Conservation (phyloP, 2,797 vertebrate genomes). For the Paguma larvata region DNA sequence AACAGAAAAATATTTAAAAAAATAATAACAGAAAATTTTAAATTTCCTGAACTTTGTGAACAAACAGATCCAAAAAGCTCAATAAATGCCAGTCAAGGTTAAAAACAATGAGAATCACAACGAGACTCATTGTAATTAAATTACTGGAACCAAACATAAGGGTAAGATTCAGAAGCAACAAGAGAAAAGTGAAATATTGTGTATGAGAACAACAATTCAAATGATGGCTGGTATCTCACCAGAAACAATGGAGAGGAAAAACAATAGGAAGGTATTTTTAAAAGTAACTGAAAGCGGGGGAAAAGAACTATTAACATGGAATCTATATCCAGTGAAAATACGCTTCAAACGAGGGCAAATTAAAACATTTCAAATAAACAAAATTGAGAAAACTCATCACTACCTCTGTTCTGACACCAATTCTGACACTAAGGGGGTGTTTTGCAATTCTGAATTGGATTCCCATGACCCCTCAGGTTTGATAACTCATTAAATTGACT, state of each 20-base stretch:
- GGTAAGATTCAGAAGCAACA: background rate
- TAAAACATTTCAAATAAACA: background rate
- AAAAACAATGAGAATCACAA: background rate
- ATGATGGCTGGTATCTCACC: background rate
- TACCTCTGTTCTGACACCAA: background rate
- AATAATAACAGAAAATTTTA: background rate
- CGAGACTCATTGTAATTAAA: background rate
- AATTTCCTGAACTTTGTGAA: background rate
- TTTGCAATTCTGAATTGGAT: background rate
- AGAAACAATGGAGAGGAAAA: background rate
- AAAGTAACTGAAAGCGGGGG: background rate
- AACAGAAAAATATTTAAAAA: background rate
- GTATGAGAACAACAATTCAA: background rate
- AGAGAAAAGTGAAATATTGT: background rate
- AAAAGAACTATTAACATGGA: background rate
- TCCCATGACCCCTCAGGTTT: background rate
- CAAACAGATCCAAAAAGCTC: background rate
- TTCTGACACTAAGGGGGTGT: background rate
- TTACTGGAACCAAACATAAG: background rate
- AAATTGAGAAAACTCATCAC: background rate
- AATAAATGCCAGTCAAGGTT: background rate
- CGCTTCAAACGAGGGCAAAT: background rate
- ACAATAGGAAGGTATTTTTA: background rate
- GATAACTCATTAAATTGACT: background rate
- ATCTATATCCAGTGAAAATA: slow-evolving; percentile 1